phyloP scores from a whole-genome alignment of 2,797 vertebrate genomes.

The Halcyon badia region DNA sequence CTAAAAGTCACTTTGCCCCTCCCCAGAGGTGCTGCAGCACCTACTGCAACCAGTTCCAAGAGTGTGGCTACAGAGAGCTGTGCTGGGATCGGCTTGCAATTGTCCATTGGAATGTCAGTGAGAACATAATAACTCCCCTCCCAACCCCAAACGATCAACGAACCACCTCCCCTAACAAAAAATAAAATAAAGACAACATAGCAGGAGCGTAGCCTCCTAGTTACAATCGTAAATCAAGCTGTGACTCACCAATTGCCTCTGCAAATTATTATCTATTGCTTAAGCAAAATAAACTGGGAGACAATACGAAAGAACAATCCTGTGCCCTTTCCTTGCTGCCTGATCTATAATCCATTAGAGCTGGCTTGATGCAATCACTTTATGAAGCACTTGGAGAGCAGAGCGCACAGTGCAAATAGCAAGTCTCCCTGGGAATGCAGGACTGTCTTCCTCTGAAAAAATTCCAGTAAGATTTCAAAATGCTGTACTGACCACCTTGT shows the following conservation, averaged over 20 bases:
- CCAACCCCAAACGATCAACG: background rate
- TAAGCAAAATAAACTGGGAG: background rate
- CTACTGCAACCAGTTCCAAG: background rate
- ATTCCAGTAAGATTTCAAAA: background rate
- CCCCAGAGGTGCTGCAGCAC: background rate
- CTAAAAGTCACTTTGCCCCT: background rate
- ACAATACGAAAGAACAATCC: background rate
- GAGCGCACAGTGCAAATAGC: background rate
- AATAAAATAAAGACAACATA: background rate
- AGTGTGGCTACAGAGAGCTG: background rate
- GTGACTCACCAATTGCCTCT: background rate
- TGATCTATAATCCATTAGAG: constrained; percentile 28
- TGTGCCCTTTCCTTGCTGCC: background rate
- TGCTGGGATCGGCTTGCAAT: background rate
- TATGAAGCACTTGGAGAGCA: constrained; percentile 5
- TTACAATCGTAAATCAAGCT: background rate
- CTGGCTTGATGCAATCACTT: background rate
- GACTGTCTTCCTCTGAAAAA: background rate
- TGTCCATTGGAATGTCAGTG: background rate
- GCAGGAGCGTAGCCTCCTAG: background rate
- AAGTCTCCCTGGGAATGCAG: background rate
- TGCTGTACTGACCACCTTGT: background rate
- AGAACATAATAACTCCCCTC: background rate
- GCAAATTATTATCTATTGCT: constrained; percentile 10
- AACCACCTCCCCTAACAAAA: background rate